Evolutionary conservation across 2,113 vertebrate genomes (phyloP), one percentile per base, ranked within the genome.

Genomic region (Aegithalos caudatus): DNA sequence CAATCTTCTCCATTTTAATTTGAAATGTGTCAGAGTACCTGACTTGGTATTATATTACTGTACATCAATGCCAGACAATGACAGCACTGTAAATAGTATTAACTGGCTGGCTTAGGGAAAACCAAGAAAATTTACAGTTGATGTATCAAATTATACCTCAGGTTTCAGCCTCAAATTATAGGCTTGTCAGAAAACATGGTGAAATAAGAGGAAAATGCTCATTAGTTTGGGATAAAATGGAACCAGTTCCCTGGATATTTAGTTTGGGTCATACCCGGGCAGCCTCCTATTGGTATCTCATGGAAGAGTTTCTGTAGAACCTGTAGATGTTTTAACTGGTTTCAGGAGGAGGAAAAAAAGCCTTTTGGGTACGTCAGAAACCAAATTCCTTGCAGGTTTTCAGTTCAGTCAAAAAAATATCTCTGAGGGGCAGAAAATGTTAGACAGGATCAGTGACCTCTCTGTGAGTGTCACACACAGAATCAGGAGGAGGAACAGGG

Each of bases 1-100:
- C 79, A 85, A 17, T 85, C 88, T 86, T 91, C 65, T 88, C 54
- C 27, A 44, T 89, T 95, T 95, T 96, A 87, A 95, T 92, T 91
- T 91, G 37, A 82, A 92, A 88, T 45, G 29, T 81, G 86, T 90
- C 86, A 88, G 71, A 51, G 56, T 35, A 61, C 56, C 12, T 44
- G 83, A 77, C 40, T 33, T 56, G 29, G 50, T 81, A 85, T 93
- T 92, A 58, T 38, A 82, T 92, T 90, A 51, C 70, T 91, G 66
- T 64, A 66, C 86, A 71, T 87, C 62, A 67, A 48, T 88, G 88
- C 77, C 92, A 96, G 91, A 81, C 83, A 93, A 60, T 90, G 90
- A 51, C 61, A 82, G 53, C 76, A 51, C 66, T 91, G 81, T 87
- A 95, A 96, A 95, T 86, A 94, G 33, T 51, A 77, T 94, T 89